Evolutionary conservation across 2,113 vertebrate genomes (phyloP), one percentile per base, ranked within the genome.

Genomic region (Marmota monax): DNA sequence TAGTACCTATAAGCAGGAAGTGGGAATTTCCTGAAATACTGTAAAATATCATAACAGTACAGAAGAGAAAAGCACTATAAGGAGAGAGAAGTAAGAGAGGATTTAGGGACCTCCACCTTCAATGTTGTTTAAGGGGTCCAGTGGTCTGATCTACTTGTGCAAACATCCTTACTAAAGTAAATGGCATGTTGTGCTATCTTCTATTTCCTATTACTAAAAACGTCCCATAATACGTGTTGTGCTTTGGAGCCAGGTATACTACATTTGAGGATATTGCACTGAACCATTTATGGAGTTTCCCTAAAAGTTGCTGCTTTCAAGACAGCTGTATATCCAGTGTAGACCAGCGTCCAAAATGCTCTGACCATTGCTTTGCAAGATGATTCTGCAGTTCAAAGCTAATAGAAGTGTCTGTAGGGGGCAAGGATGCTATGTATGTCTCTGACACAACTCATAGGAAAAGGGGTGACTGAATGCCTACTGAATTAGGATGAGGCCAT

Each of bases 301-400:
- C 25, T 73, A 76, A 42, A 34, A 12, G 37, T 17, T 88, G 7
- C 27, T 32, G 27, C 17, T 42, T 34, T 58, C 27, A 45, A n/a
- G 39, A 6, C 6, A 12, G 20, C 12, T 23, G 37, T 20, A 58
- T 4, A 32, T 16, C 3, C 11, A 5, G 10, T 22, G 2, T 14
- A 58, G 84, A 13, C 1, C 58, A 14, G 27, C 20, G 4, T 22
- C 37, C 53, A 63, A 63, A 12, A 1, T 88, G 27, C 51, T 63
- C 12, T 76, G 18, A 4, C 27, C 37, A 34, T 58, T 29, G 23
- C 61, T 27, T 23, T 42, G 51, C n/a, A n/a, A 74, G 48, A 73
- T 42, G 27, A 74, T 34, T 42, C 17, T 22, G 37, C 37, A 34
- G n/a, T 8, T 58, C 20, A 25, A 48, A 77, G 13, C 22, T 77